These are phyloP conservation scores for Phylloscopus trochilus DNA, from an alignment of 2,113 vertebrate species.

Conservation along the genomic window DNA sequence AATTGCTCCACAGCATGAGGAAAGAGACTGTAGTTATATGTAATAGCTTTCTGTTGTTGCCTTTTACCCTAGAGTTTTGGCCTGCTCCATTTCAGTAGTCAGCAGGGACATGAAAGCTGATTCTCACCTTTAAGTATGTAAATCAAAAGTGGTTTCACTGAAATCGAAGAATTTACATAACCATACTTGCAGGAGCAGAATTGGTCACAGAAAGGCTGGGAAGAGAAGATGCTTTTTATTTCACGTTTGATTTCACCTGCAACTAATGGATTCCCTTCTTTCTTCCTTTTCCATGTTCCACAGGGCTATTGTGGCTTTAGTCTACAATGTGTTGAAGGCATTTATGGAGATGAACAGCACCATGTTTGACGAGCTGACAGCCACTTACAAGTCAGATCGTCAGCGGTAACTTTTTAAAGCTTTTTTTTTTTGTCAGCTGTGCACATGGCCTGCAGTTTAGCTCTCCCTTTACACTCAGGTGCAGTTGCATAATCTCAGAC, in stretches of 20 bases:
- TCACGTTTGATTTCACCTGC: background rate
- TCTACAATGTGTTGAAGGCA: constrained; percentile 98
- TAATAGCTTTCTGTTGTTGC: constrained; percentile 42
- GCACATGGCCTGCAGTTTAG: constrained; percentile 42
- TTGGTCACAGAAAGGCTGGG: background rate
- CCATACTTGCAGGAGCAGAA: background rate
- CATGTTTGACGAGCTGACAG: constrained; percentile 98
- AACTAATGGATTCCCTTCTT: background rate
- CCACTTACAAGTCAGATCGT: constrained; percentile 99
- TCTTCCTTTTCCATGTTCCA: background rate
- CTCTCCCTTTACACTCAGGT: constrained; percentile 36
- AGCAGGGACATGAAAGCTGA: background rate
- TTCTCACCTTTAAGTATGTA: constrained; percentile 21
- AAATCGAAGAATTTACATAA: background rate
- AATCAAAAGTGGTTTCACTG: background rate
- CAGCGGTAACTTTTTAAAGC: constrained; percentile 93
- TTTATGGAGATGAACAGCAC: constrained; percentile 99
- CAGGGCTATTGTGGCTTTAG: constrained; percentile 98
- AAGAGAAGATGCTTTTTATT: background rate
- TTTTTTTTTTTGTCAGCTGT: constrained; percentile 74
- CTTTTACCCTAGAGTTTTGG: constrained; percentile 5
- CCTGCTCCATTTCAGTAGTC: background rate
- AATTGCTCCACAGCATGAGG: constrained; percentile 5
- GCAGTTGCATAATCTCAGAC: background rate
- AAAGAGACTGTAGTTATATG: background rate